phyloP scores from a whole-genome alignment of 2,113 vertebrate species.

The Dromas ardeola region DNA sequence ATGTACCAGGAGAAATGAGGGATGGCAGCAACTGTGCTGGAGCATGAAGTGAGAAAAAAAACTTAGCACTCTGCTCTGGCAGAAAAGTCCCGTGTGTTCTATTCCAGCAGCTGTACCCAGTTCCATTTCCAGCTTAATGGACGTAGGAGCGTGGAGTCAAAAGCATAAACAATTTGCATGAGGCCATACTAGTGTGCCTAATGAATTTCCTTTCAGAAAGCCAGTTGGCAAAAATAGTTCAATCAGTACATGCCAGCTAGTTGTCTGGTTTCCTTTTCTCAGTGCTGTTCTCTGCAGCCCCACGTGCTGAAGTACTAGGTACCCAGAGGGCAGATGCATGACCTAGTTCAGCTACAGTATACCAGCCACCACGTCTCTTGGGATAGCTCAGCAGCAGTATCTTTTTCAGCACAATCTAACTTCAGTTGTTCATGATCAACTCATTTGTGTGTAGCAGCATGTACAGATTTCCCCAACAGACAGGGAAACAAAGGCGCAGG shows the following conservation, averaged over 20 bases:
- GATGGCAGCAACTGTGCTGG: not conserved
- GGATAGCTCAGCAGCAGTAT: not conserved
- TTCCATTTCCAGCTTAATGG: not conserved
- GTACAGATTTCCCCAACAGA: not conserved
- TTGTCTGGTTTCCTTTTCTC: not conserved
- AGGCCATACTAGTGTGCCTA: not conserved
- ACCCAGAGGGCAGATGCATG: rapidly evolving
- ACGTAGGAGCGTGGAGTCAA: not conserved
- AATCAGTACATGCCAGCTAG: not conserved
- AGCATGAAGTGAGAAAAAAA: not conserved
- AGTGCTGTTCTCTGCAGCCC: not conserved
- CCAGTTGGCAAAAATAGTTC: not conserved
- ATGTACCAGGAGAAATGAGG: conserved; percentile 6
- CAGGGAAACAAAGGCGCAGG: not conserved
- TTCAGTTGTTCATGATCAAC: not conserved
- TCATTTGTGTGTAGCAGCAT: rapidly evolving
- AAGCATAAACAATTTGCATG: not conserved
- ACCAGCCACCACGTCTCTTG: not conserved
- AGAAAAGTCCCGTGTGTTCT: not conserved
- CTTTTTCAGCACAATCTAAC: not conserved
- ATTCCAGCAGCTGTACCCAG: not conserved
- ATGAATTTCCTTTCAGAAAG: not conserved
- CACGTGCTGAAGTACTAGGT: not conserved
- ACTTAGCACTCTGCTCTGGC: not conserved
- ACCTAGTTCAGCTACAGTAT: not conserved